Evolutionary conservation across 1,140 invertebrate genomes (phyloP), one percentile per base, ranked within the genome.

Genomic region (Macrostomum lignano): DNA sequence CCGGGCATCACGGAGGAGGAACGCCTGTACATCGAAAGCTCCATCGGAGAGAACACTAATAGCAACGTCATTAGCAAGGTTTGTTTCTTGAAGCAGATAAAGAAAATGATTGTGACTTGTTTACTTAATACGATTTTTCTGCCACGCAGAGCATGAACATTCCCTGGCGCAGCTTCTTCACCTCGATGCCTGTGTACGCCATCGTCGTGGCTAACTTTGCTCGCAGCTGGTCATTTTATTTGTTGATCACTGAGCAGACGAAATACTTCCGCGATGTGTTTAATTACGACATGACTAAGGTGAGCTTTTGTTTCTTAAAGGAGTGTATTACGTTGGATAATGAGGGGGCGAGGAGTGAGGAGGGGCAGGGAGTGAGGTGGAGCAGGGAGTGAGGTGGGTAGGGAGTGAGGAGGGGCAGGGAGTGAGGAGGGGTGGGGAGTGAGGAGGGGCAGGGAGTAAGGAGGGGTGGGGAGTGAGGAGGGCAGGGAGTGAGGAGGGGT

Each of bases 171-270:
- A 67, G 68, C 1, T 91, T 98, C 45, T 68, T 86, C 42, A 81
- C 74, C 0, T 98, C 88, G 1, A 73, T 79, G 65, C 88, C 88
- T 0, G 88, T 96, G 0, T 82, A 82, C 55, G 91, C 91, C 2
- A 98, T 98, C 38, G 86, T 98, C 34, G 82, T 96, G 20, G 91
- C 91, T 3, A 98, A 98, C 52, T 94, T 98, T 51, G 94, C 88
- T 49, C 69, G 91, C 35, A 91, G 81, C n/a, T 98, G 86, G 86
- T 96, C 93, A 42, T 98, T 98, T 55, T 98, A 98, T 59, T 62
- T 98, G 10, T 66, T 98, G 11, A 79, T 98, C n/a, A 69, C 93
- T 29, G 88, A 81, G 40, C 88, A 98, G 52, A 72, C 82, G 2
- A 73, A 71, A 9, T 98, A 93, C 53, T 76, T 98, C 50, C 73